Base-by-base conservation (phyloP, 2,888 invertebrate species). In the Agonopterix heracliana region DNA sequence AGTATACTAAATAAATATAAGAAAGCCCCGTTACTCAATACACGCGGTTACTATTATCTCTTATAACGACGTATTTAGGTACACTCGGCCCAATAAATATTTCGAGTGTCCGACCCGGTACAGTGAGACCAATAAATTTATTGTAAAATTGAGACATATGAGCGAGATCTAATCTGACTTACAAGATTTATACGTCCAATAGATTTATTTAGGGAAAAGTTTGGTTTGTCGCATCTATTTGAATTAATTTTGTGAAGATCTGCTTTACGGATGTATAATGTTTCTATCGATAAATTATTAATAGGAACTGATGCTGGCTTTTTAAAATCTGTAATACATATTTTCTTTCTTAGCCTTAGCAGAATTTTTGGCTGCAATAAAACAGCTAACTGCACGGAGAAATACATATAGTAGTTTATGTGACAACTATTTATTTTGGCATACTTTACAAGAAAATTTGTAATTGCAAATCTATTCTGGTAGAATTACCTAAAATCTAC, bases 111-210 rank as follows among this genome's bases (percentile, higher is more conserved):
- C 44, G n/a, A 1, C 50, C 26, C 55, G 49, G 66, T 70, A 73
- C 67, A 70, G 57, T 65, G 68, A 67, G 61, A 71, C 72, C 72
- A 72, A 82, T 81, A 83, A 81, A 86, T 85, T 83, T 78, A 78
- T 74, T 73, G 74, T 78, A 79, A 83, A 82, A 86, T 86, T 86
- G 82, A 86, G 85, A 81, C 75, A 74, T 83, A 83, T 71, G 67
- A 69, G 66, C 66, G 68, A 81, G 86, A 87, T 87, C 85, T 87
- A 85, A 87, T 87, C 86, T 81, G 54, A 47, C 35, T 53, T 52
- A 57, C 46, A 62, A 76, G 86, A 87, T 87, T 86, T 87, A 87
- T 82, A 67, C 58, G 52, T 59, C 59, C 71, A 76, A 75, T 77
- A 81, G 83, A 84, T 83, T 83, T 86, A 82, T 83, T 77, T 76